A percentile compares a stretch with the other conserved stretches of the same genome.
These are phyloP conservation scores for Numenius arquata DNA, from an alignment of 2,113 vertebrate species.

Conservation along the genomic window DNA sequence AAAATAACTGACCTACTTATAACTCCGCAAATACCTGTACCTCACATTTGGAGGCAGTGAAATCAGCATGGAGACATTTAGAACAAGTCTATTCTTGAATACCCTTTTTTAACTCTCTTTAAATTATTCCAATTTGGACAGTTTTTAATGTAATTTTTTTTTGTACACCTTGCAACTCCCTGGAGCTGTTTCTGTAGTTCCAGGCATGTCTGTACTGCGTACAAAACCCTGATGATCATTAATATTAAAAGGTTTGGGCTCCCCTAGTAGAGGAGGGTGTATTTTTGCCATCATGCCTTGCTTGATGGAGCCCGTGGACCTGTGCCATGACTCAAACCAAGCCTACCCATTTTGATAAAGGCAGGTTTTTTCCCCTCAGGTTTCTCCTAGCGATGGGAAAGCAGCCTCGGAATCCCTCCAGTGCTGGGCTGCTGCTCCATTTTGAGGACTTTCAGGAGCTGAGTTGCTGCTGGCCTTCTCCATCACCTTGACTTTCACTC, in stretches of 20 bases:
- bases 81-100: constrained; percentile 69
- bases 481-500: fast-evolving
- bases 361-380: not conserved
- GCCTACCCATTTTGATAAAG: not conserved
- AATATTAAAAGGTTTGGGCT: not conserved
- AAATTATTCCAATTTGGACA: constrained; percentile 50
- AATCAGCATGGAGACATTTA: constrained; percentile 65
- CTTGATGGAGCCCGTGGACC: not conserved
- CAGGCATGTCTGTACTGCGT: not conserved
- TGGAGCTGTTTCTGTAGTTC: constrained; percentile 22
- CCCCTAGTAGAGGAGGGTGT: not conserved
- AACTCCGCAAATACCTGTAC: constrained; percentile 75
- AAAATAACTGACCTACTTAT: constrained; percentile 82
- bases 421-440: not conserved
- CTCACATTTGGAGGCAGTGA: constrained; percentile 62
- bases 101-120: constrained; percentile 65
- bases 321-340: not conserved
- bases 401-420: not conserved
- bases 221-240: not conserved
- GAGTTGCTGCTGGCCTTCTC: not conserved
- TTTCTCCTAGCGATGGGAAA: fast-evolving
- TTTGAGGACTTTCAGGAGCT: not conserved
- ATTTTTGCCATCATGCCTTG: not conserved
- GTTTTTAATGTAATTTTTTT: constrained; percentile 26
- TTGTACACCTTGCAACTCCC: constrained; percentile 9